These are phyloP conservation scores for Canis aureus DNA, from an alignment of 2,113 vertebrate species.

Conservation along the genomic window DNA sequence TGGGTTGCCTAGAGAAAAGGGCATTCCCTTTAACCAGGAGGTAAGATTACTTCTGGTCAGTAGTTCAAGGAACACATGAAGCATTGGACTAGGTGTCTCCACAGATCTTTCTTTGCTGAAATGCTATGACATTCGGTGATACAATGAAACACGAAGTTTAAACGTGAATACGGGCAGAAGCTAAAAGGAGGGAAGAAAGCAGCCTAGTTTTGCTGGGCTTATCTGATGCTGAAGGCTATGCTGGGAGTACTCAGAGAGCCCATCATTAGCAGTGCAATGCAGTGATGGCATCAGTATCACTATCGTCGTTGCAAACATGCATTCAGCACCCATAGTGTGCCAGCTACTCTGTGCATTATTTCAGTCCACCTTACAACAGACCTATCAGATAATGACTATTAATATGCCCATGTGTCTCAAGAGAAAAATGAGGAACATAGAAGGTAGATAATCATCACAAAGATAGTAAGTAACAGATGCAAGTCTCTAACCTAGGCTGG, in stretches of 20 bases:
- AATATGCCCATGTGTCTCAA: neutral
- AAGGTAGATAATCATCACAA: neutral
- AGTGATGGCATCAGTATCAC: rapidly evolving
- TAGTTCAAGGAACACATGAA: neutral
- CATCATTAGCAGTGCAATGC: rapidly evolving
- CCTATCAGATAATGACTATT: neutral
- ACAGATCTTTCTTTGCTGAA: neutral
- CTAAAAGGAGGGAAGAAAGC: neutral
- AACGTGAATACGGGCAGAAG: neutral
- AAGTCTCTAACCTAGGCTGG: neutral
- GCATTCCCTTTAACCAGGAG: neutral
- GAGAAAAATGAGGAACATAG: neutral
- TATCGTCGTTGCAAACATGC: too few species aligned
- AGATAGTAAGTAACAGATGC: neutral
- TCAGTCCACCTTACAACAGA: neutral
- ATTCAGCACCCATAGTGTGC: neutral
- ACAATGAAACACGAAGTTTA: neutral
- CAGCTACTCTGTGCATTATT: neutral
- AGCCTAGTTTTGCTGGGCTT: neutral
- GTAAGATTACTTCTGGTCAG: neutral
- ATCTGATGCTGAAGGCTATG: neutral
- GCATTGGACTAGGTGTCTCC: neutral
- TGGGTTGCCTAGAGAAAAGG: neutral
- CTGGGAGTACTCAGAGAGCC: neutral
- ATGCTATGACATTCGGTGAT: neutral